Evolutionary conservation across 2,797 vertebrate genomes (phyloP), one percentile per base, ranked within the genome.

Genomic region (Aselliscus stoliczkanus): DNA sequence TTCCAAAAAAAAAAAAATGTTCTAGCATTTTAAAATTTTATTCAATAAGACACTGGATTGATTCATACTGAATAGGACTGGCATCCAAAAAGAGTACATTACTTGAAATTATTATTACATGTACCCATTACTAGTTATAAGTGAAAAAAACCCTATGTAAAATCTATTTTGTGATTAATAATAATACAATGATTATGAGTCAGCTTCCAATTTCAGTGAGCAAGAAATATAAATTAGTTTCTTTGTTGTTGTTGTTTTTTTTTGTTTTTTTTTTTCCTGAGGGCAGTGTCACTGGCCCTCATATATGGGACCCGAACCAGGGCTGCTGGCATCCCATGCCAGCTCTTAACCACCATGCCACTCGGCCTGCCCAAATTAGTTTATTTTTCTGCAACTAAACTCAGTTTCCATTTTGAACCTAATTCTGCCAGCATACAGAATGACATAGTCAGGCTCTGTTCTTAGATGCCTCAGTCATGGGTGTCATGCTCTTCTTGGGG

Each of bases 1-100:
- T 95, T 96, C 75, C 47, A n/a, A 96, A 92, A 54, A 62, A n/a
- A 96, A 92, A 54, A 62, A 97, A 96, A 79, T 47, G 0, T 94
- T 96, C 94, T 94, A 96, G 44, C 29, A 67, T 95, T 97, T 97
- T 25, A 91, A 97, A 98, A 94, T 97, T 96, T 76, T 0, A 81
- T 82, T 96, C 95, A 18, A 39, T 96, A 88, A 85, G 44, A 95
- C 84, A 87, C 27, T 84, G 31, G 17, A 52, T 73, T 97, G 42
- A 87, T 95, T 97, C 88, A 27, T 93, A 75, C 52, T 56, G 39
- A 88, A 15, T 31, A 95, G 39, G n/a, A 96, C 56, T 95, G 64
- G n/a, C 27, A 88, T 50, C 58, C 83, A 65, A 89, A 96, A 95
- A 58, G 10, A 87, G 4, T 42, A 20, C 12, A 1, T 67, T 72